A percentile compares a stretch with the other conserved stretches of the same genome.
Evolutionary conservation across 2,113 vertebrate genomes (phyloP).

Genomic region (Dicrurus megarhynchus): DNA sequence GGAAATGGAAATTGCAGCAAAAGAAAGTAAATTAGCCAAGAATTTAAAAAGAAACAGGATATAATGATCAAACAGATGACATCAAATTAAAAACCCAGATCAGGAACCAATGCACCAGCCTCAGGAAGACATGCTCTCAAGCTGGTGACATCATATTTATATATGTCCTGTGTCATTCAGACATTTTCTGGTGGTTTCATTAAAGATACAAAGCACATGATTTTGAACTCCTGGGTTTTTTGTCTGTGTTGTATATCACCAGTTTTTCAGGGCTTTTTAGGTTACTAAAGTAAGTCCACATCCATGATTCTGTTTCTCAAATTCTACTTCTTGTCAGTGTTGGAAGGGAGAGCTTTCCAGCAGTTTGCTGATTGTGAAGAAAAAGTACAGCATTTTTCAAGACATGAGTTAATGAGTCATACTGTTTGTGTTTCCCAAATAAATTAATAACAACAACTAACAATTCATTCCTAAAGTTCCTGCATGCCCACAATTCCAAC

Average conservation of each 20-base stretch:
- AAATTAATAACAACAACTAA: slow-evolving; percentile 62
- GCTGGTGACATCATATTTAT: slow-evolving; percentile 28
- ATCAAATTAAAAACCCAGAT: slow-evolving; percentile 48
- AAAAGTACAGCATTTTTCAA: slow-evolving; percentile 5
- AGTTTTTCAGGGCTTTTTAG: neutral
- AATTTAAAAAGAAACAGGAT: slow-evolving; percentile 45
- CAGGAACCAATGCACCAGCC: neutral
- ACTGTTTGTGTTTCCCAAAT: slow-evolving; percentile 59
- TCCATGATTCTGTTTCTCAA: neutral
- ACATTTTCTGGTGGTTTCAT: neutral
- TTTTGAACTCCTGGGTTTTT: neutral
- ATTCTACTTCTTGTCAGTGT: neutral
- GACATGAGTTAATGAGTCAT: slow-evolving; percentile 42
- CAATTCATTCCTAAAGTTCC: slow-evolving; percentile 61
- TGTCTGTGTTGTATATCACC: neutral
- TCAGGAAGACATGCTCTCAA: neutral
- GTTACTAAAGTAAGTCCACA: neutral
- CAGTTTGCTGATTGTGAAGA: neutral
- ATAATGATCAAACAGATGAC: slow-evolving; percentile 33
- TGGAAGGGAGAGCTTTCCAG: neutral
- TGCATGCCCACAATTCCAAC: slow-evolving; percentile 38
- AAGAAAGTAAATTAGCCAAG: slow-evolving; percentile 53
- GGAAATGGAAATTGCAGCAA: slow-evolving; percentile 57
- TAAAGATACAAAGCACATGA: neutral
- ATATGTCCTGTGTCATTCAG: neutral